Evolutionary conservation across 2,113 vertebrate genomes (phyloP).

Genomic region (Pollimyrus isidori): DNA sequence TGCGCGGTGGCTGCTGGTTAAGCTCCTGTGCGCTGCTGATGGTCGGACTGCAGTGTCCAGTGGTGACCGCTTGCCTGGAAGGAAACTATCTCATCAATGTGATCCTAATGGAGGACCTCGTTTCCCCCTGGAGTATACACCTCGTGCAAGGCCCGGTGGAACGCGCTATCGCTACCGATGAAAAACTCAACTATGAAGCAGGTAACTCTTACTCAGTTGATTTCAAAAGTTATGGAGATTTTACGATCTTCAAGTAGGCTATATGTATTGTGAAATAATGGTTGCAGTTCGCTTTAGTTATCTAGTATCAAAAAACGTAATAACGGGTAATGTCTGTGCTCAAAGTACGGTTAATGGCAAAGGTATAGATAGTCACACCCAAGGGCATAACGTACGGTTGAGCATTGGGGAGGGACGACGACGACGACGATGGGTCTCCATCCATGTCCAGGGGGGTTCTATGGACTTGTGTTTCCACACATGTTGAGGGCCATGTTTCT

Average conservation of each 20-base stretch:
- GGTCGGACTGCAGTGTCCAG: conserved; percentile 28
- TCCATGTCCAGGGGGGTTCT: too few species aligned
- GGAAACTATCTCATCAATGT: conserved; percentile 59
- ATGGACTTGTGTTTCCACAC: not conserved
- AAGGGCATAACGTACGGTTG: not conserved
- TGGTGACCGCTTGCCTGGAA: conserved; percentile 20
- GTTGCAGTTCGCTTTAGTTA: not conserved
- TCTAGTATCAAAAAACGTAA: not conserved
- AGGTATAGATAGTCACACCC: not conserved
- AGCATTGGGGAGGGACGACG: not conserved
- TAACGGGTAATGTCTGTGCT: not conserved
- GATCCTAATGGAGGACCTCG: conserved; percentile 74
- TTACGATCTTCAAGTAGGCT: not conserved
- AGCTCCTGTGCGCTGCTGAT: conserved; percentile 19
- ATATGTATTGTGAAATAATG: not conserved
- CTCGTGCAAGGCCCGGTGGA: conserved; percentile 55
- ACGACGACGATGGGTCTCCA: too few species aligned
- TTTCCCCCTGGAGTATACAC: conserved; percentile 49
- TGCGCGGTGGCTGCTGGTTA: conserved; percentile 11
- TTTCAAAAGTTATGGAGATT: not conserved
- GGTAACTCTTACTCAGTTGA: conserved; percentile 36
- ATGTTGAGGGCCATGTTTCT: not conserved
- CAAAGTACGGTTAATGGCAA: too few species aligned
- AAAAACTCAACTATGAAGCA: conserved; percentile 30
- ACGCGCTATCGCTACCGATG: conserved; percentile 52